phyloP scores from a whole-genome alignment of 2,888 invertebrate genomes.

The Agriopis aurantiaria region DNA sequence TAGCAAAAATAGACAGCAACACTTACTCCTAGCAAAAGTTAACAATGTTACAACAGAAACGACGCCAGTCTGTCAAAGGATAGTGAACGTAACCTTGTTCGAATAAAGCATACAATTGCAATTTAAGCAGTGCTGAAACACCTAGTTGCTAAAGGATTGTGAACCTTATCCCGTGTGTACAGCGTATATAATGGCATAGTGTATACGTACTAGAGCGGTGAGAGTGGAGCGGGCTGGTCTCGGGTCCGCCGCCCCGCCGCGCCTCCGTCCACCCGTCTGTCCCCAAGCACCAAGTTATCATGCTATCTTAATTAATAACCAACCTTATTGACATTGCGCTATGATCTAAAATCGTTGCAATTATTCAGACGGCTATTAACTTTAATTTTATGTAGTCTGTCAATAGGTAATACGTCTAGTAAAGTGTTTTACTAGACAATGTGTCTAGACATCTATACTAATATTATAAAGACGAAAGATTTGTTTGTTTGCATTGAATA shows the following conservation, averaged over 20 bases:
- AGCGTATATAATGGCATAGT: constrained; percentile 27
- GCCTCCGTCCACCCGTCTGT: constrained; percentile 82
- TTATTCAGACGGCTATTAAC: neutral
- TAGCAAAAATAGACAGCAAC: neutral
- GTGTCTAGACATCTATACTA: no score
- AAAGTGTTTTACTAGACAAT: no score
- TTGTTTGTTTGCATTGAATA: no score
- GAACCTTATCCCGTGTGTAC: constrained; percentile 24
- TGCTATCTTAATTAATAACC: constrained; percentile 35
- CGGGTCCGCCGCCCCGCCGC: constrained; percentile 87
- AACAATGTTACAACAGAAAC: neutral
- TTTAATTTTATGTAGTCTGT: neutral
- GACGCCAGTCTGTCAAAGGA: neutral
- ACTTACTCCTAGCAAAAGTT: neutral
- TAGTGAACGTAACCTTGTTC: neutral
- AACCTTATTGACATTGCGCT: constrained; percentile 47
- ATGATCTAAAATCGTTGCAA: constrained; percentile 3
- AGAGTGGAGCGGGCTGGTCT: constrained; percentile 94
- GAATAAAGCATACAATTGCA: neutral
- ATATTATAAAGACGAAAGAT: no score
- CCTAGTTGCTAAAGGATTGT: constrained; percentile 10
- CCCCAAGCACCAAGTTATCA: constrained; percentile 75
- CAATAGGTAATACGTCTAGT: neutral
- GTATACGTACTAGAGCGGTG: constrained; percentile 93
- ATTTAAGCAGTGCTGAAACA: neutral